phyloP scores from a whole-genome alignment of 1,140 invertebrate genomes.

The Oryctes rhinoceros region DNA sequence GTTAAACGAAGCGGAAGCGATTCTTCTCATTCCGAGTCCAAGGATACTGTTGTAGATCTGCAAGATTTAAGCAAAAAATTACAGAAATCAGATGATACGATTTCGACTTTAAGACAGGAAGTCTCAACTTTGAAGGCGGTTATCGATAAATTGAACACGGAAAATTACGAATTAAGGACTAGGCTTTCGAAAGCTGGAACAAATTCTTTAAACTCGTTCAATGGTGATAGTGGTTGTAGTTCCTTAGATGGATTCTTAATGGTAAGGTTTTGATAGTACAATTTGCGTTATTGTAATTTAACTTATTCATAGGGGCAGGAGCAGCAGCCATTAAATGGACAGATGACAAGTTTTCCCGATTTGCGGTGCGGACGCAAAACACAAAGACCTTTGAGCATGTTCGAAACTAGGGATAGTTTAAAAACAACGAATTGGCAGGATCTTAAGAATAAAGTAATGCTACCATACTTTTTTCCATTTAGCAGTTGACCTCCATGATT shows the following conservation, averaged over 20 bases:
- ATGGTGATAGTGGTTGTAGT: slow-evolving; percentile 40
- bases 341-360: slow-evolving; percentile 28
- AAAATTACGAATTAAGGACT: slow-evolving; percentile 74
- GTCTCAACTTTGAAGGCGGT: slow-evolving; percentile 67
- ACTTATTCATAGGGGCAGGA: not conserved
- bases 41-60: slow-evolving; percentile 23
- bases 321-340: slow-evolving; percentile 39
- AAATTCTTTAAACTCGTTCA: slow-evolving; percentile 21
- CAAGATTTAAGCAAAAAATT: slow-evolving; percentile 50
- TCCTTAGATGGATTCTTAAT: slow-evolving; percentile 50
- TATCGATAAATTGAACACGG: slow-evolving; percentile 72
- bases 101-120: slow-evolving; percentile 70
- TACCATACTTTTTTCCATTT: not conserved
- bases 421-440: slow-evolving; percentile 70
- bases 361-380: slow-evolving; percentile 52
- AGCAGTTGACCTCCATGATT: no score
- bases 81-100: slow-evolving; percentile 56
- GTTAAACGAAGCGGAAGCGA: not conserved
- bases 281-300: not conserved
- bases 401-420: slow-evolving; percentile 79
- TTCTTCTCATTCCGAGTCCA: not conserved
- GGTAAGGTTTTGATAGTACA: slow-evolving; percentile 27
- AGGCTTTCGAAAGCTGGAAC: slow-evolving; percentile 58
- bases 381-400: slow-evolving; percentile 86
- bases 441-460: slow-evolving; percentile 69